phyloP scores from a whole-genome alignment of 2,797 vertebrate genomes.

The Aldrovandia affinis region DNA sequence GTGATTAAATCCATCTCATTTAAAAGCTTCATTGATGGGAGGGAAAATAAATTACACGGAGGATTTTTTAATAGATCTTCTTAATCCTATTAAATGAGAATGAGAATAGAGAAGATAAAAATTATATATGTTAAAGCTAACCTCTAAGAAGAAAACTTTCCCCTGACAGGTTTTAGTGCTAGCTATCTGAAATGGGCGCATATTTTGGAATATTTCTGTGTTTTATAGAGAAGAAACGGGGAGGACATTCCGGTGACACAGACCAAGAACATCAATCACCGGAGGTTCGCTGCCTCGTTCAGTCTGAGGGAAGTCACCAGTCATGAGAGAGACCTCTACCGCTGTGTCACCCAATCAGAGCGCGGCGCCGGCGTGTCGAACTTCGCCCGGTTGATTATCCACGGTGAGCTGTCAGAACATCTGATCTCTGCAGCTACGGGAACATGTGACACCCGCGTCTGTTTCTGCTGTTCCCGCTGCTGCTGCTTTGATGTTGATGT shows the following conservation, averaged over 20 bases:
- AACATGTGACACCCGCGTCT: neutral
- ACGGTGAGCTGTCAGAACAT: slow-evolving; percentile 76
- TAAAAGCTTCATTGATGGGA: neutral
- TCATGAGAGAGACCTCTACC: slow-evolving; percentile 92
- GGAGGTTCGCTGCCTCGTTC: slow-evolving; percentile 94
- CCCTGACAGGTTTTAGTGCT: too few species aligned
- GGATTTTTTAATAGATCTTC: neutral
- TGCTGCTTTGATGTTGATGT: neutral
- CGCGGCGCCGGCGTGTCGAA: slow-evolving; percentile 95
- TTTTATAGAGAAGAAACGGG: slow-evolving; percentile 86
- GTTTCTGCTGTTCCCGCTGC: too few species aligned
- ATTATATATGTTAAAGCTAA: neutral
- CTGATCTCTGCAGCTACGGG: neutral
- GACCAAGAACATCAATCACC: slow-evolving; percentile 96
- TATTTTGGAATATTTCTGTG: neutral
- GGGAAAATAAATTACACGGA: neutral
- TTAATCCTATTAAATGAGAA: slow-evolving; percentile 9
- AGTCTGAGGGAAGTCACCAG: slow-evolving; percentile 90
- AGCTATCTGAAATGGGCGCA: neutral
- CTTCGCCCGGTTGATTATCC: slow-evolving; percentile 92
- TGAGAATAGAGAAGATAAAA: neutral
- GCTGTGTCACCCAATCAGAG: slow-evolving; percentile 96
- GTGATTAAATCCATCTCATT: slow-evolving; percentile 5
- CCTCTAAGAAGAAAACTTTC: neutral
- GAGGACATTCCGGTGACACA: slow-evolving; percentile 94